Base-by-base conservation (phyloP, 2,113 vertebrate species). In the Mus pahari region DNA sequence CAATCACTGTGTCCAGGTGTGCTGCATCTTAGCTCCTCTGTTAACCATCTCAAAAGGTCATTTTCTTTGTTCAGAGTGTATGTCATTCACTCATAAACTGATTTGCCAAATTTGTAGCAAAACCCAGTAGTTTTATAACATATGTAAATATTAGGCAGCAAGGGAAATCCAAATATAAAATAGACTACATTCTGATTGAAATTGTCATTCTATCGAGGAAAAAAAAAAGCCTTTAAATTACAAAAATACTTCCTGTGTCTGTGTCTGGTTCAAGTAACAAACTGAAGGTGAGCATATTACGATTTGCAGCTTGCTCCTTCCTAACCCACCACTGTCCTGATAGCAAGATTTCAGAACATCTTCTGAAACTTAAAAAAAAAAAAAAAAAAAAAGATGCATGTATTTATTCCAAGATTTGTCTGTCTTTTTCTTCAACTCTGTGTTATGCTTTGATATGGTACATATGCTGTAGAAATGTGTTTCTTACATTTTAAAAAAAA, bases 391-490 rank as follows among this genome's bases (percentile, higher is more conserved):
- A 81, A 71, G 86, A 24, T 70, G 31, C 5, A 22, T n/a, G 0
- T 91, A 19, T 94, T 36, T 13, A 7, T 75, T 50, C 89, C 26
- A 87, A 70, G 9, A 26, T 77, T 42, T 62, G 77, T 42, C 36
- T 91, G 14, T 79, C 68, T 95, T 87, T 17, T 13, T 31, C 22
- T 92, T 95, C 73, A 64, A 75, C 66, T 33, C 73, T 36, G 31
- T 93, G 77, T 70, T 90, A 14, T 45, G n/a, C 90, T 95, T 94
- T 97, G 90, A 94, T 94, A 73, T 55, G 96, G 28, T 53, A 64
- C 77, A 93, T 75, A 96, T 60, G 75, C 66, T 90, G 77, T 3
- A 92, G 74, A 94, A 89, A 82, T 94, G 24, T 83, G 77, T 83
- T 97, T 96, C 50, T 91, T 45, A 48, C 3, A 31, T 53, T 82